A percentile compares a stretch with the other conserved stretches of the same genome.
Conservation (phyloP, 1,140 invertebrate genomes). For the Antheraea mylitta region DNA sequence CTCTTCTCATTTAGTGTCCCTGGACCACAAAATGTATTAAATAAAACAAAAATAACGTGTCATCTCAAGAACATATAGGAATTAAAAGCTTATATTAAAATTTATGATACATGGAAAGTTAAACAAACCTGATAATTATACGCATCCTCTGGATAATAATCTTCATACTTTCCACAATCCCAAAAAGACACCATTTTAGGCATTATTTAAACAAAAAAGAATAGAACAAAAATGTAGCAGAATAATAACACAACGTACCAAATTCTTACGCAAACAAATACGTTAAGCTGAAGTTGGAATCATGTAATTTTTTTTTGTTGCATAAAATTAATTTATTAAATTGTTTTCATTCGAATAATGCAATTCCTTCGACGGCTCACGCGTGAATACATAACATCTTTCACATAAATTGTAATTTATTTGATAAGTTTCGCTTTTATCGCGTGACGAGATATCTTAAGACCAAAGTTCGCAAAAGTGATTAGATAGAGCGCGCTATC, state of each 20-base stretch:
- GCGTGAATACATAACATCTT: neutral
- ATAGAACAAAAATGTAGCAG: neutral
- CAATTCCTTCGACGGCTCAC: neutral
- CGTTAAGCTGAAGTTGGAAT: neutral
- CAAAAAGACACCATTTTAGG: slow-evolving; percentile 14
- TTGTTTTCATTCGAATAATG: neutral
- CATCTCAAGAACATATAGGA: neutral
- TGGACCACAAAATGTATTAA: too few relatives aligned
- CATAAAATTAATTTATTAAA: neutral
- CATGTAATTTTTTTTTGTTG: neutral
- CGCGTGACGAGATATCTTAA: slow-evolving; percentile 12
- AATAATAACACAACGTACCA: neutral
- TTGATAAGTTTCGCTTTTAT: neutral
- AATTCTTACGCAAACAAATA: neutral
- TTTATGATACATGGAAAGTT: neutral
- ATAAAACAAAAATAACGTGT: too few relatives aligned
- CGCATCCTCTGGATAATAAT: neutral
- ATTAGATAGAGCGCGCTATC: slow-evolving; percentile 18
- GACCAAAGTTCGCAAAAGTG: slow-evolving; percentile 21
- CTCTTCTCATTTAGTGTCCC: too few relatives aligned
- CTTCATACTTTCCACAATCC: slow-evolving; percentile 9
- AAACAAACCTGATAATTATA: slow-evolving; percentile 9
- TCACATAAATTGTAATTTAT: neutral
- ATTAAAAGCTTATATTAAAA: neutral
- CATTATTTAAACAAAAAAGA: neutral